These are phyloP conservation scores for Bubo scandiacus DNA, from an alignment of 2,113 vertebrate genomes.

Conservation along the genomic window DNA sequence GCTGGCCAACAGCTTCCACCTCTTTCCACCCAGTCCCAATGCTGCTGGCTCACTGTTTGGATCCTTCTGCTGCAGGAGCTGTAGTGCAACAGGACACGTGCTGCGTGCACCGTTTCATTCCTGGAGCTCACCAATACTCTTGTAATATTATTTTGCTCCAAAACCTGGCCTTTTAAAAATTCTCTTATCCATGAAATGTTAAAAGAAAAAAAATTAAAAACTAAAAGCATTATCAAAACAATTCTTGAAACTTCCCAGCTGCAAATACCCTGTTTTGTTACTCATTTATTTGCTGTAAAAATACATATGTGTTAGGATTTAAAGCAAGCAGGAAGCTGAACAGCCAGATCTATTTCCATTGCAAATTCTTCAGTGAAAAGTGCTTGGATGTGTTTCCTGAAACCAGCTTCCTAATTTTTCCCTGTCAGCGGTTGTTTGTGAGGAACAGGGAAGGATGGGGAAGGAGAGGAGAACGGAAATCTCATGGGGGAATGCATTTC, in stretches of 20 bases:
- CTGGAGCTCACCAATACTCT: neutral
- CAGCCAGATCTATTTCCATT: neutral
- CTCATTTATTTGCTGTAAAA: neutral
- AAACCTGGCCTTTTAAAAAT: neutral
- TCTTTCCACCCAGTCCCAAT: neutral
- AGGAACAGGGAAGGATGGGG: neutral
- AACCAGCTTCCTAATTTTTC: neutral
- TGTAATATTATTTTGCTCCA: neutral
- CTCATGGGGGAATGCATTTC: fast-evolving
- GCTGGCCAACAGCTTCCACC: neutral
- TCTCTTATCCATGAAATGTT: neutral
- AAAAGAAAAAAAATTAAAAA: neutral
- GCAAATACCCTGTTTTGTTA: neutral
- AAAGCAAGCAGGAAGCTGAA: neutral
- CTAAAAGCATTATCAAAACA: neutral
- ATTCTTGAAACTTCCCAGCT: neutral
- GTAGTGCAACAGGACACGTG: neutral
- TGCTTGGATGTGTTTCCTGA: neutral
- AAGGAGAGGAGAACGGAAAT: neutral
- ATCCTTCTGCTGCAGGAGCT: neutral
- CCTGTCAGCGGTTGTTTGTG: neutral
- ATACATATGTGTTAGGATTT: neutral
- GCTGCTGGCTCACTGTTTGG: neutral
- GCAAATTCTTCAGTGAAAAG: neutral
- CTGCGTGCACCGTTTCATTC: neutral